Evolutionary conservation across 2,888 invertebrate genomes (phyloP), one percentile per base, ranked within the genome.

Genomic region (Norana najaformis): DNA sequence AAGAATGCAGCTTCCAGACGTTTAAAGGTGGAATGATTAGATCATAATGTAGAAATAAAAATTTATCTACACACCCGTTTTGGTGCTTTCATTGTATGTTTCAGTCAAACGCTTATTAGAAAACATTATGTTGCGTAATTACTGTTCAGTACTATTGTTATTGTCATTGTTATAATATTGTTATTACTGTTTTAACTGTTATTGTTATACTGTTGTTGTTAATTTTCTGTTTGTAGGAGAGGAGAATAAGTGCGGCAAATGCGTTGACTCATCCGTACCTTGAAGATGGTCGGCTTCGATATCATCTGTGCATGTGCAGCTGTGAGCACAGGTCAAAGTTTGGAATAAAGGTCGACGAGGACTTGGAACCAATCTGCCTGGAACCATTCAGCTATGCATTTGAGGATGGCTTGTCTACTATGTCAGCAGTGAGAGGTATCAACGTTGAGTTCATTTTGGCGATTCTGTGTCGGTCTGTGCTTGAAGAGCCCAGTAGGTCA

Each of bases 291-390:
- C 96, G 99, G 92, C 96, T 99, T 94, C 97, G 99, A 94, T 99
- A 99, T 96, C 99, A 99, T 96, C 99, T 99, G 92, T 99, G 99
- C 95, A 99, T 99, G 99, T 99, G 99, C 96, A 97, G 97, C 95
- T 99, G 99, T 94, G 99, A 99, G 96, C 88, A 88, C 88, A 88
- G 88, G 88, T 47, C 47, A 39, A 88, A 37, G 88, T 35, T 38
- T 30, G 92, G 92, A 37, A 96, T 98, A 91, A 98, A 98, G 95
- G 98, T 98, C 96, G 93, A 93, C 91, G 92, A 92, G 90, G 98
- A 98, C 95, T 97, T 98, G 93, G 99, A 99, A 95, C 98, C 98
- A 47, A 96, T 97, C 92, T 98, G 99, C 92, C 96, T 97, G 91
- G 97, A 97, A 95, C 96, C 97, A 90, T 99, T 99, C 96, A 98